Conservation (phyloP, 2,888 invertebrate genomes). For the Tubulanus polymorphus region DNA sequence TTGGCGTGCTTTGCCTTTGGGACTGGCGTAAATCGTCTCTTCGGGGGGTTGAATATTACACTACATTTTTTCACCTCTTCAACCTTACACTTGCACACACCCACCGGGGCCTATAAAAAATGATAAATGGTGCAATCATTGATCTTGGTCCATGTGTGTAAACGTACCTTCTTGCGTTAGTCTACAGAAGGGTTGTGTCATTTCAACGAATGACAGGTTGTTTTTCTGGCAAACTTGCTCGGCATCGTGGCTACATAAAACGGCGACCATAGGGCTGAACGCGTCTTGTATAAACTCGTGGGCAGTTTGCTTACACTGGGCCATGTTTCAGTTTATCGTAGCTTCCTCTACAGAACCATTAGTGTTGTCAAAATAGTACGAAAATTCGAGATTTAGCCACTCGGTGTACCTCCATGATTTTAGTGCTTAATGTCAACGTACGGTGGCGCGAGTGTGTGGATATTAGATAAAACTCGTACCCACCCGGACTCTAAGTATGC, state of each 20-base stretch:
- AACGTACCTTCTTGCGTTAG: constrained; percentile 64
- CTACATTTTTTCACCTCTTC: no score
- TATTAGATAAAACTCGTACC: no score
- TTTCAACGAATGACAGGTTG: constrained; percentile 82
- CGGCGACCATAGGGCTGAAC: constrained; percentile 85
- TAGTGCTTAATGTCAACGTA: no score
- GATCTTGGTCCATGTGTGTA: background rate
- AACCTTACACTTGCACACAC: background rate
- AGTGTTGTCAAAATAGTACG: no score
- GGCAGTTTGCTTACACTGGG: constrained; percentile 54
- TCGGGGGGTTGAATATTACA: no score
- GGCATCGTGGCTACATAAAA: constrained; percentile 76
- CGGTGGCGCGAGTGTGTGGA: no score
- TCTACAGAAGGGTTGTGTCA: constrained; percentile 84
- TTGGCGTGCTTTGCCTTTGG: no score
- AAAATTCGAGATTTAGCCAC: no score
- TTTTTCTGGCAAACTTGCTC: constrained; percentile 83
- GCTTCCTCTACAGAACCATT: no score
- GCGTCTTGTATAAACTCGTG: constrained; percentile 81
- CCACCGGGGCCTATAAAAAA: background rate
- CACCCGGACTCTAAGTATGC: no score
- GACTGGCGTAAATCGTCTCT: no score
- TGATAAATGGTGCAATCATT: background rate
- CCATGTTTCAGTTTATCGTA: constrained; percentile 47
- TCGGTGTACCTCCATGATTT: no score